Percentiles rank a stretch among this genome's conserved stretches.
These are phyloP conservation scores for Lamprologus speciosus DNA, from an alignment of 2,113 vertebrate species.

Conservation along the genomic window DNA sequence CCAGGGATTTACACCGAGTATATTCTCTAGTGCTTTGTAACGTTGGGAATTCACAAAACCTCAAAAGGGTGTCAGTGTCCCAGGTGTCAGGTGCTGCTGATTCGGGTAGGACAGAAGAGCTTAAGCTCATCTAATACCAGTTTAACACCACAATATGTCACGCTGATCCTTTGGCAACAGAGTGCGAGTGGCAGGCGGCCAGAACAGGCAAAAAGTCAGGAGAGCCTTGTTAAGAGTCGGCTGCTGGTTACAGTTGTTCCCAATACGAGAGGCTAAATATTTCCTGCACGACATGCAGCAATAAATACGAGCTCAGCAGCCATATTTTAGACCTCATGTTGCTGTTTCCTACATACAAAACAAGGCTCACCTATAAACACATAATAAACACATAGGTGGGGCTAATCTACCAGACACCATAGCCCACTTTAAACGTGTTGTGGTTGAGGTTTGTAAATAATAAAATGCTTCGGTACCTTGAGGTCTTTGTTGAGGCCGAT, in stretches of 20 bases:
- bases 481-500: slow-evolving; percentile 99
- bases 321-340: background rate
- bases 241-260: slow-evolving; percentile 5
- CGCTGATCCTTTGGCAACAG: slow-evolving; percentile 5
- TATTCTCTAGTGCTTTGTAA: background rate
- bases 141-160: slow-evolving; percentile 1
- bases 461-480: slow-evolving; percentile 75
- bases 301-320: background rate
- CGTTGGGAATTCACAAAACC: background rate
- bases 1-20: background rate
- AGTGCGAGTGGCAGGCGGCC: background rate
- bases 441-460: background rate
- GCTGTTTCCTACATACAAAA: background rate
- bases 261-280: background rate
- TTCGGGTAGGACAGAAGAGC: background rate
- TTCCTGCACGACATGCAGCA: background rate
- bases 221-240: background rate
- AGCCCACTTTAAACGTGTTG: background rate
- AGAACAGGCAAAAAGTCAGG: background rate
- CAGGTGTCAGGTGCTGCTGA: background rate
- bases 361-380: background rate
- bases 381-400: background rate
- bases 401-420: background rate
- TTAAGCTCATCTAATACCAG: slow-evolving; percentile 2
- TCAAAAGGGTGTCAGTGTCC: background rate